phyloP scores from a whole-genome alignment of 2,113 vertebrate species.

The Pangasianodon hypophthalmus region DNA sequence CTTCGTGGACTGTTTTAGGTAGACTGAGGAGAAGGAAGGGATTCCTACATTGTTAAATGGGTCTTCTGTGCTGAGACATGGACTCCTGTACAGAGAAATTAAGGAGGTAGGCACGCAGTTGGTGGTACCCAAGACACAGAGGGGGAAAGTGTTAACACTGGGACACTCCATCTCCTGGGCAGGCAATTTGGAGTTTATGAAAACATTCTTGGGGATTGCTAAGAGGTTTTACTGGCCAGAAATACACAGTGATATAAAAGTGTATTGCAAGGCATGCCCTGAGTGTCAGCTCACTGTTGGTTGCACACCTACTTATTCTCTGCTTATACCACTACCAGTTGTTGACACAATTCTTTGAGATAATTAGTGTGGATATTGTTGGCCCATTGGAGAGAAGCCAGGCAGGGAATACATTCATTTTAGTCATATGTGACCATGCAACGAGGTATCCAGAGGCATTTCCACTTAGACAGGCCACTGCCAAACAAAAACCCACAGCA shows the following conservation, averaged over 20 bases:
- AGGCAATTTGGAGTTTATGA: slow-evolving; percentile 14
- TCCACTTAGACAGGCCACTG: not conserved
- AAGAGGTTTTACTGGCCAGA: slow-evolving; percentile 42
- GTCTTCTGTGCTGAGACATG: no score
- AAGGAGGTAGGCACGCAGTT: not conserved
- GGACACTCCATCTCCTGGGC: slow-evolving; percentile 8
- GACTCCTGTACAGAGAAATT: no score
- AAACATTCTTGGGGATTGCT: not conserved
- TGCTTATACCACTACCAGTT: not conserved
- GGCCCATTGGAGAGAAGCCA: not conserved
- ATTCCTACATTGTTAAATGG: no score
- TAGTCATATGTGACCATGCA: not conserved
- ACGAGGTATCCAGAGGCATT: not conserved
- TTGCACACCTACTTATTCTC: not conserved
- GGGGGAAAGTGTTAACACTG: not conserved
- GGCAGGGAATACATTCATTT: not conserved
- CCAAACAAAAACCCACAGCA: not conserved
- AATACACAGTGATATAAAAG: slow-evolving; percentile 3
- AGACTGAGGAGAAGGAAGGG: no score
- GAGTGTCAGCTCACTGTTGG: slow-evolving; percentile 13
- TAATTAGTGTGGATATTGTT: not conserved
- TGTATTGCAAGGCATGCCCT: slow-evolving; percentile 15
- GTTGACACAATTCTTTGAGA: not conserved
- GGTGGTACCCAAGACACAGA: not conserved
- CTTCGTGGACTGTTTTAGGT: no score